A percentile compares a stretch with the other conserved stretches of the same genome.
These are phyloP conservation scores for Strongylocentrotus purpuratus DNA, from an alignment of 35 echinoderm and acorn worm species.

Conservation along the genomic window DNA sequence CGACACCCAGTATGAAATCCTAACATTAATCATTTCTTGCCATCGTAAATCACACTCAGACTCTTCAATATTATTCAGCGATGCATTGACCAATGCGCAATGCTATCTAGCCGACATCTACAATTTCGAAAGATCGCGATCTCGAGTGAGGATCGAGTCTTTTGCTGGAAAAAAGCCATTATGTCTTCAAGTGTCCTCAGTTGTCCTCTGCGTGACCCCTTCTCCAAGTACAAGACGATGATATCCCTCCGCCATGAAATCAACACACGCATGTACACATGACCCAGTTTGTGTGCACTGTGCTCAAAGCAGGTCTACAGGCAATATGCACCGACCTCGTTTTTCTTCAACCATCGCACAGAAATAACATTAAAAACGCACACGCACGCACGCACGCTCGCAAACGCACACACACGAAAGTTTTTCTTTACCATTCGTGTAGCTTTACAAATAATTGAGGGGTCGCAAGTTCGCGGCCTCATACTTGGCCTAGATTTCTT, in stretches of 20 bases:
- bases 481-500: slow-evolving; percentile 16
- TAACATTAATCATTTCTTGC: not conserved
- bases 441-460: slow-evolving; percentile 6
- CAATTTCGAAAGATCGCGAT: not conserved
- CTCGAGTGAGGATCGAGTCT: not conserved
- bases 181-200: not conserved
- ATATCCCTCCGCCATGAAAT: not conserved
- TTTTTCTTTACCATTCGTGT: not conserved
- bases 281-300: not conserved
- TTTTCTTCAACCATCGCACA: not conserved
- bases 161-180: not conserved
- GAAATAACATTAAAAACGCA: not conserved
- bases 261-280: not conserved
- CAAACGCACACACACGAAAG: not conserved
- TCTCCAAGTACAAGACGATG: not conserved
- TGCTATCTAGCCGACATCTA: not conserved
- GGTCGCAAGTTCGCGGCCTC: slow-evolving; percentile 32
- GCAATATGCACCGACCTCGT: not conserved
- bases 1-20: not conserved
- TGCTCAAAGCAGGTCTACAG: not conserved
- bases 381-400: no score
- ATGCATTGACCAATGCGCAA: not conserved
- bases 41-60: not conserved
- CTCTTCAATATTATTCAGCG: not conserved
- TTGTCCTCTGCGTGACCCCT: not conserved